Base-by-base conservation (phyloP, 2,797 vertebrate species). In the Sebastes hopkinsi region DNA sequence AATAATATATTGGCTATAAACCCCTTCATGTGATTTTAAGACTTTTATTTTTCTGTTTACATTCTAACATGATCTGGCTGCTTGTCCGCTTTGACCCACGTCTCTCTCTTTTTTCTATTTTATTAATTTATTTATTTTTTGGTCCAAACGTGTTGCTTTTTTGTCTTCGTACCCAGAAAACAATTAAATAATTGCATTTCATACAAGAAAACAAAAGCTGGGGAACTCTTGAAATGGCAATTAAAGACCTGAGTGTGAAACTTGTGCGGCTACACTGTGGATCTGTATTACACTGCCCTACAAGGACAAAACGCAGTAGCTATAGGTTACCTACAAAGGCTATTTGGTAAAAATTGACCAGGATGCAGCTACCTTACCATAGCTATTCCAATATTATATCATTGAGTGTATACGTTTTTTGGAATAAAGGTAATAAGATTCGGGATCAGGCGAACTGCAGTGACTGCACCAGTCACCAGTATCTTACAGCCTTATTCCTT, bases 1-100 rank as follows among this genome's bases (percentile, higher is more conserved):
- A 91, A 8, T 97, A 94, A 92, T 27, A 13, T 29, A 20, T n/a
- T 18, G 20, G 23, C 9, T 34, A n/a, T n/a, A n/a, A n/a, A n/a
- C 16, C 14, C 30, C 3, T 6, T 68, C 8, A 1, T 23, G 9
- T 72, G 55, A 8, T 72, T 66, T 67, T 59, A 58, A 88, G 88
- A 94, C 91, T 94, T 84, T 61, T 50, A 3, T 34, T 87, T 86
- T 75, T 72, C 62, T 86, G 80, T 92, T 87, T 79, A 84, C 79
- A 75, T 78, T 36, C 34, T 34, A n/a, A 52, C n/a, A 22, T 23
- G 56, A 69, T 32, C 27, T 50, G 16, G 67, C 75, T 88, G 60
- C 71, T 81, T 86, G 27, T 77, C 66, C 1, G 16, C 72, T 46
- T 74, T 84, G 38, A 79, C 56, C n/a, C n/a, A 22, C 1, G 2